These are phyloP conservation scores for Melieria picta DNA, from an alignment of 2,888 invertebrate species.

Conservation along the genomic window DNA sequence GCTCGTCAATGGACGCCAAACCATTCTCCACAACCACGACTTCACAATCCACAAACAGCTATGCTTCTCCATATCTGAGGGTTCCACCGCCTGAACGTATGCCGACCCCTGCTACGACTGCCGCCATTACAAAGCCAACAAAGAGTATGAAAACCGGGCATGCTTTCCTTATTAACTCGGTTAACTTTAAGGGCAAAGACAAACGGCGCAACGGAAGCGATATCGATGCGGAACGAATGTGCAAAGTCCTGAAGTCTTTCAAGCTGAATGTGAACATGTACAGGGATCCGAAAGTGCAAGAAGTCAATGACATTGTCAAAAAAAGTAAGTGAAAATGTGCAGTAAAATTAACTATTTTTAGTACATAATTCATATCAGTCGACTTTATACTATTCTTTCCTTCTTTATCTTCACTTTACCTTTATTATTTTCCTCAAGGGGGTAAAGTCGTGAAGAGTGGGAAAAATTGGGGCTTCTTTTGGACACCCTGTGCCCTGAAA, in stretches of 20 bases:
- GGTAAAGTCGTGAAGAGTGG: no score
- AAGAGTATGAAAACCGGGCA: conserved; percentile 53
- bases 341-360: no score
- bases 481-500: no score
- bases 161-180: conserved; percentile 61
- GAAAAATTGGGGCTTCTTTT: no score
- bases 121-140: not conserved
- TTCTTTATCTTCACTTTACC: no score
- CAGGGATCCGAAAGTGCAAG: conserved; percentile 54
- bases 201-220: conserved; percentile 56
- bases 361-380: no score
- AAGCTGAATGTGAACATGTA: conserved; percentile 55
- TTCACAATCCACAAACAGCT: conserved; percentile 7
- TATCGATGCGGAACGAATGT: conserved; percentile 56
- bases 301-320: conserved; percentile 51
- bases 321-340: conserved; percentile 53
- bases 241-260: conserved; percentile 51
- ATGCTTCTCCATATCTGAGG: conserved; percentile 4
- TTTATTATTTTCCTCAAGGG: no score
- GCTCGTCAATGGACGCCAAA: no score
- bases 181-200: conserved; percentile 47
- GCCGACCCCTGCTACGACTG: not conserved
- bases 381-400: no score
- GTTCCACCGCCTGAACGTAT: not conserved
- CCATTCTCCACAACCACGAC: no score